Evolutionary conservation across 1,140 invertebrate species (phyloP), one percentile per base, ranked within the genome.

Genomic region (Drosophila virilis): DNA sequence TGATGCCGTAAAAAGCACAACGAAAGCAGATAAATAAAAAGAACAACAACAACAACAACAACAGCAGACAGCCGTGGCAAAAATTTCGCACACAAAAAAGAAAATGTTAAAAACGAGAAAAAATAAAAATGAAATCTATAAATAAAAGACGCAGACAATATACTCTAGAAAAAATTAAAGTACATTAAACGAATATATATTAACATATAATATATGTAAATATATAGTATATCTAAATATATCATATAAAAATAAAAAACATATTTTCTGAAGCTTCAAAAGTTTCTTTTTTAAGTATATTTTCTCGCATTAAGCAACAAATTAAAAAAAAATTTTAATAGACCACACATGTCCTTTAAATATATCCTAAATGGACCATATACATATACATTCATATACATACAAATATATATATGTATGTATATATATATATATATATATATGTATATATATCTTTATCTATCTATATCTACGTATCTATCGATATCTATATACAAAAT

Each of bases 21-120:
- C 72, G 66, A 78, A 88, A 57, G 76, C 83, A 79, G 69, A 79
- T 89, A 86, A 86, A 86, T 82, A 86, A 88, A 82, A 88, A 73
- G 33, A 72, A 71, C 55, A 75, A 58, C 62, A 61, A 15, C 45
- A 77, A 15, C 45, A 77, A 52, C 45, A 58, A 51, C 45, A 52
- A 37, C 40, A 51, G 33, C 35, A 32, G 35, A n/a, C 52, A 58
- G 61, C 45, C 67, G 61, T 52, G 67, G 74, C 74, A 61, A 81
- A 75, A 86, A 76, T 70, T 84, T 84, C 52, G 80, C 74, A 80
- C 58, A 85, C 65, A 17, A 67, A 64, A 64, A 74, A 85, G 45
- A 42, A 67, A 70, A 70, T 60, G 51, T 66, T 62, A 68, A 80
- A 80, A 84, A 74, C 37, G 28, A 37, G n/a, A 46, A 35, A 70